phyloP scores from a whole-genome alignment of 2,113 vertebrate genomes.

The Amphiprion percula region DNA sequence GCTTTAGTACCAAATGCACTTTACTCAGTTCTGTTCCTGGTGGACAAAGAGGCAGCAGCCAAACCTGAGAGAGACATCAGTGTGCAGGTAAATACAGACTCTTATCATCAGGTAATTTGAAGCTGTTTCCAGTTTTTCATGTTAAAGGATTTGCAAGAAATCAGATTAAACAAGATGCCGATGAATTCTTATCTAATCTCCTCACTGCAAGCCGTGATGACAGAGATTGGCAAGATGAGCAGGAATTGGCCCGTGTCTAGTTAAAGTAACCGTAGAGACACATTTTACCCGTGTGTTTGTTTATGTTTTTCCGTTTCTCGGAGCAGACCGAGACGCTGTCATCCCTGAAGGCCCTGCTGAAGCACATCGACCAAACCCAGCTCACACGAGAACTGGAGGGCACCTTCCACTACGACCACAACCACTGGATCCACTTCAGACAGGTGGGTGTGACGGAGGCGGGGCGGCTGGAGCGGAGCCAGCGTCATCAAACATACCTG shows the following conservation, averaged over 20 bases:
- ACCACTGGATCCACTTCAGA: slow-evolving; percentile 88
- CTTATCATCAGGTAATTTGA: not conserved
- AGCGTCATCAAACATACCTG: slow-evolving; percentile 11
- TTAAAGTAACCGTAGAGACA: not conserved
- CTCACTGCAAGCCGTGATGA: not conserved
- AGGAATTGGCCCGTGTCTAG: not conserved
- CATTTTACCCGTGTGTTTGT: slow-evolving; percentile 11
- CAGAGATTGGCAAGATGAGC: not conserved
- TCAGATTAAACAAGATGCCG: not conserved
- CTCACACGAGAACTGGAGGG: slow-evolving; percentile 87
- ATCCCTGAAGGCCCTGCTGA: slow-evolving; percentile 87
- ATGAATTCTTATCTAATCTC: not conserved
- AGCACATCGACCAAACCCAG: slow-evolving; percentile 86
- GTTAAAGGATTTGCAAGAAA: not conserved
- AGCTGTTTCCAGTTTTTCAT: not conserved
- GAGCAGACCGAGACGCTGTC: slow-evolving; percentile 86
- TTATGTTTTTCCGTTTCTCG: slow-evolving; percentile 22
- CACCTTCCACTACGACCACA: slow-evolving; percentile 86
- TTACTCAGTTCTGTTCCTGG: slow-evolving; percentile 84
- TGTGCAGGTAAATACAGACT: slow-evolving; percentile 79
- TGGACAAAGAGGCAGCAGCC: slow-evolving; percentile 84
- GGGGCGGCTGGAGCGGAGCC: not conserved
- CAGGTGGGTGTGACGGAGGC: slow-evolving; percentile 71
- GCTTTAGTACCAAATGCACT: slow-evolving; percentile 83
- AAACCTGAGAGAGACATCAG: slow-evolving; percentile 82